A percentile compares a stretch with the other conserved stretches of the same genome.
Conservation (phyloP, 2,888 invertebrate species). For the Deroplatys truncata region DNA sequence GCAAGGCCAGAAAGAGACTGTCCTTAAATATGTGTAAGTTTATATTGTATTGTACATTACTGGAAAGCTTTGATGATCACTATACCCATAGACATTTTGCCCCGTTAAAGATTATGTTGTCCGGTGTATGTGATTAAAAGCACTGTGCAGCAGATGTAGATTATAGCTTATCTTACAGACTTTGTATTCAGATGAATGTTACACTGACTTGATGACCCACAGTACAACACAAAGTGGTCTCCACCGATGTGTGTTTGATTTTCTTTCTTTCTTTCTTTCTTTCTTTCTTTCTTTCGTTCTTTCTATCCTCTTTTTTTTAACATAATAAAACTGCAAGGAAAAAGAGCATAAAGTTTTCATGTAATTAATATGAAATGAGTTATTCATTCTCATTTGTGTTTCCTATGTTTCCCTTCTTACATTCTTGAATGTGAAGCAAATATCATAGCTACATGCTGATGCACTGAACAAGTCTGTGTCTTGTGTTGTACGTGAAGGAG, state of each 20-base stretch:
- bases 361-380: not conserved
- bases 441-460: not conserved
- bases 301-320: not conserved
- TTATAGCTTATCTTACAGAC: not conserved
- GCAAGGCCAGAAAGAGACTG: slow-evolving; percentile 21
- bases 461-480: too few relatives aligned
- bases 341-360: not conserved
- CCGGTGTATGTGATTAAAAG: not conserved
- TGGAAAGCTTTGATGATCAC: slow-evolving; percentile 10
- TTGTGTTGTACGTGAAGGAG: slow-evolving; percentile 14
- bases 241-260: not conserved
- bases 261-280: too few relatives aligned
- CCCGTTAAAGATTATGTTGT: not conserved
- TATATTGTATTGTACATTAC: slow-evolving; percentile 20
- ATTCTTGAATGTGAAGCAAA: not conserved
- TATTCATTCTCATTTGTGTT: not conserved
- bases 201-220: not conserved
- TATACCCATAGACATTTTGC: not conserved
- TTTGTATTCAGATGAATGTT: not conserved
- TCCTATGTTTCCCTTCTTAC: not conserved
- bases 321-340: not conserved
- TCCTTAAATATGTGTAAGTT: slow-evolving; percentile 17
- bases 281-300: too few relatives aligned
- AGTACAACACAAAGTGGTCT: not conserved
- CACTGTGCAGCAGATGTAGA: slow-evolving; percentile 11